Evolutionary conservation across 1,140 invertebrate species (phyloP).

Genomic region (Lepidotrigona ventralis): DNA sequence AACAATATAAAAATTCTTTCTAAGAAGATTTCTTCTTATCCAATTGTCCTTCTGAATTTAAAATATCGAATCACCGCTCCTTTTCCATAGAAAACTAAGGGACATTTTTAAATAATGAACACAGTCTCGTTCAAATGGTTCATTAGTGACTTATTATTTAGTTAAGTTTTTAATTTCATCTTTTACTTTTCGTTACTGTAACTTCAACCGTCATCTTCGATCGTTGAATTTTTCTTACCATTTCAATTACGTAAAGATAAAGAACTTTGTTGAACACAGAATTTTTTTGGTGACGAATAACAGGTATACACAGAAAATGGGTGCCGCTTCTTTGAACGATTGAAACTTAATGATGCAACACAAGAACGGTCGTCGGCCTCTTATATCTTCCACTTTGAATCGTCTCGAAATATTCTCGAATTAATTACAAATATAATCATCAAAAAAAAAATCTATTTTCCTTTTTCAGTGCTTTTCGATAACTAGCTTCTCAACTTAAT

Average conservation of each 20-base stretch:
- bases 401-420: neutral
- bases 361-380: constrained; percentile 25
- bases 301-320: constrained; percentile 50
- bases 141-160: neutral
- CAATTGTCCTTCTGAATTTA: neutral
- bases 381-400: constrained; percentile 51
- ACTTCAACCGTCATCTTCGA: constrained; percentile 13
- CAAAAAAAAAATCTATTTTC: neutral
- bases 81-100: neutral
- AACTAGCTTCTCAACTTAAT: neutral
- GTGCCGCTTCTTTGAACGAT: constrained; percentile 53
- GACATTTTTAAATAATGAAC: neutral
- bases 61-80: neutral
- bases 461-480: neutral
- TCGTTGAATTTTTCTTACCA: constrained; percentile 16
- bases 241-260: neutral
- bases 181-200: neutral
- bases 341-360: constrained; percentile 39
- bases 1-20: constrained; percentile 18
- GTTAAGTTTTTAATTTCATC: neutral
- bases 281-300: neutral
- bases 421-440: neutral
- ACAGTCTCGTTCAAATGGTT: neutral
- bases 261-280: neutral
- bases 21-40: neutral